Percentiles rank a stretch among this genome's conserved stretches.
phyloP scores from a whole-genome alignment of 2,797 vertebrate genomes.

The Trachurus trachurus region DNA sequence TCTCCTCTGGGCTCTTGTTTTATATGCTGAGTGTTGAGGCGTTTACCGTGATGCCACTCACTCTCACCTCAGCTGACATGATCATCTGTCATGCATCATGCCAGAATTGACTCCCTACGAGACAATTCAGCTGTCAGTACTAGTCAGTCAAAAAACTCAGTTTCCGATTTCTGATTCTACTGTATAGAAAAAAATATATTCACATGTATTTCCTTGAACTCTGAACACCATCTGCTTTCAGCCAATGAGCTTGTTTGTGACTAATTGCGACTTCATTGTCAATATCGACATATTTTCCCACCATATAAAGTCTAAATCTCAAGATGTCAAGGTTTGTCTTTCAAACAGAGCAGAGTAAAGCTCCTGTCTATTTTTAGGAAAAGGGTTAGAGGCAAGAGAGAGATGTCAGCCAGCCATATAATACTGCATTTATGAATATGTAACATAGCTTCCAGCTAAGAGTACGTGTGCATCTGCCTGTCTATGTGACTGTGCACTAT shows the following conservation, averaged over 20 bases:
- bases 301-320: conserved; percentile 22
- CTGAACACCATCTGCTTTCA: neutral
- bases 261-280: conserved; percentile 10
- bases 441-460: conserved; percentile 58
- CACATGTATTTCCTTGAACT: conserved; percentile 2
- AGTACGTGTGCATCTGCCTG: conserved; percentile 4
- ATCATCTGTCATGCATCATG: neutral
- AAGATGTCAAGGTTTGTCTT: conserved; percentile 54
- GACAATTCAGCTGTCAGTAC: neutral
- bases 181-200: conserved; percentile 2
- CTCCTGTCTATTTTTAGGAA: conserved; percentile 67
- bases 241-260: conserved; percentile 29
- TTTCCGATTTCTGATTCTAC: conserved; percentile 1
- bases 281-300: conserved; percentile 26
- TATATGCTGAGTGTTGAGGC: neutral
- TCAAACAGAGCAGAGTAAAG: conserved; percentile 40
- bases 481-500: conserved; percentile 31
- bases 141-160: neutral
- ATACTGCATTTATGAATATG: conserved; percentile 73
- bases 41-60: conserved; percentile 9
- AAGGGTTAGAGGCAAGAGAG: conserved; percentile 61
- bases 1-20: conserved; percentile 1
- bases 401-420: conserved; percentile 63
- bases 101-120: neutral
- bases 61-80: conserved; percentile 6